A percentile compares a stretch with the other conserved stretches of the same genome.
Evolutionary conservation across 2,113 vertebrate genomes (phyloP).

Genomic region (Lasiurus borealis): DNA sequence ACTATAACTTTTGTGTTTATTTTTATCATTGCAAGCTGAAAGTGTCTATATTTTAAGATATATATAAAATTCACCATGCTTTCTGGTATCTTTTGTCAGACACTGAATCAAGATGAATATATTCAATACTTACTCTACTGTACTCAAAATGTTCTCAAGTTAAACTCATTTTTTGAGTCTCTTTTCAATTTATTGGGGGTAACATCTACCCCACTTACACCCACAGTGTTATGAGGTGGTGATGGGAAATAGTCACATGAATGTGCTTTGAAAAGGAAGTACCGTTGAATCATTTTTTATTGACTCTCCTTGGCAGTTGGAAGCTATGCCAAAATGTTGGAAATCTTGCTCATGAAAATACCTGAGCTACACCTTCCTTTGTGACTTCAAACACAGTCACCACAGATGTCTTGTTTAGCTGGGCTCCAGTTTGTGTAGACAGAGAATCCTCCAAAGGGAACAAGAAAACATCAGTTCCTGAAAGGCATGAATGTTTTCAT

Average conservation of each 20-base stretch:
- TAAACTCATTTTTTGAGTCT: background rate
- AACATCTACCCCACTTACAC: background rate
- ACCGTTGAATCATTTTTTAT: accelerated
- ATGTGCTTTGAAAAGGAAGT: background rate
- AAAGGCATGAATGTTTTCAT: slow-evolving; percentile 66
- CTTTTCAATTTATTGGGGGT: background rate
- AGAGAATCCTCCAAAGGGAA: slow-evolving; percentile 72
- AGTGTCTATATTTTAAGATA: background rate
- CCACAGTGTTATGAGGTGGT: background rate
- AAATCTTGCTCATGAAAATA: background rate
- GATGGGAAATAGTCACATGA: accelerated
- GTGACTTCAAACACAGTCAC: slow-evolving; percentile 24
- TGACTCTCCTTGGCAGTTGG: background rate
- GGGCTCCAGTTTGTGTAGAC: slow-evolving; percentile 45
- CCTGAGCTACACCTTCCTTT: background rate
- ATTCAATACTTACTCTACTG: background rate
- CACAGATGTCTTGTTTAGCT: slow-evolving; percentile 47
- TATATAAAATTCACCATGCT: too few relatives aligned
- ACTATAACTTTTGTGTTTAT: background rate
- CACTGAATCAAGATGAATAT: background rate
- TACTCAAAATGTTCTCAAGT: background rate
- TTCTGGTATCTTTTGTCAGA: background rate
- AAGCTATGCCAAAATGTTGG: background rate
- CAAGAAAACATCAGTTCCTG: slow-evolving; percentile 50
- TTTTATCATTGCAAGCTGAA: background rate